Evolutionary conservation across 2,888 invertebrate genomes (phyloP), one percentile per base, ranked within the genome.

Genomic region (Eupithecia tripunctaria): DNA sequence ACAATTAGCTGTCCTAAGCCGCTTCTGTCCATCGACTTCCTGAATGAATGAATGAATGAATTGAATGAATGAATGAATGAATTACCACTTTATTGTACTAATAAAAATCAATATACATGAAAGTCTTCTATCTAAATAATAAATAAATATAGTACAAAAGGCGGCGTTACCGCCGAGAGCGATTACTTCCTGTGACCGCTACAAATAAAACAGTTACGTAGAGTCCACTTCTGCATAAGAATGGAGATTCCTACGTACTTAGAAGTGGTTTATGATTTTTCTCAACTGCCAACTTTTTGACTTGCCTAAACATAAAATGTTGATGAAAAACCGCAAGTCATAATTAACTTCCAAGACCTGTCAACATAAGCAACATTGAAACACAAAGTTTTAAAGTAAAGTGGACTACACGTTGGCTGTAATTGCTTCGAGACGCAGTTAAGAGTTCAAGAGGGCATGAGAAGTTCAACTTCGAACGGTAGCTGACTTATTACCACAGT

Each of bases 391-490:
- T 70, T 71, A 66, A 74, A 77, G 76, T 73, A 74, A 70, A 76
- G 72, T 71, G 75, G 76, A 77, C 78, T 78, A 75, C 72, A 77
- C 82, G 84, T 81, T 83, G 84, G 80, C 81, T 85, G 89, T 91
- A 91, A 91, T 91, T 91, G 89, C 88, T 87, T 86, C 84, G 84
- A 91, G 87, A 89, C 84, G 89, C 87, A 89, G 90, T 90, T 89
- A 88, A 85, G 84, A 89, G 89, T 90, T 91, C 87, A 89, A 90
- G 89, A 82, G 86, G 84, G 86, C 89, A 86, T 88, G 85, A 86
- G 86, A 86, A 89, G 85, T 87, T 72, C 87, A 86, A 88, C 85
- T 88, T 75, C 77, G 80, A 76, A 21, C 15, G 62, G 79, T 67
- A 77, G 76, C 32, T 38, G 64, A 81, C 80, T 63, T 83, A 84